Evolutionary conservation across 2,113 vertebrate species (phyloP).

Genomic region (Sitta europaea): DNA sequence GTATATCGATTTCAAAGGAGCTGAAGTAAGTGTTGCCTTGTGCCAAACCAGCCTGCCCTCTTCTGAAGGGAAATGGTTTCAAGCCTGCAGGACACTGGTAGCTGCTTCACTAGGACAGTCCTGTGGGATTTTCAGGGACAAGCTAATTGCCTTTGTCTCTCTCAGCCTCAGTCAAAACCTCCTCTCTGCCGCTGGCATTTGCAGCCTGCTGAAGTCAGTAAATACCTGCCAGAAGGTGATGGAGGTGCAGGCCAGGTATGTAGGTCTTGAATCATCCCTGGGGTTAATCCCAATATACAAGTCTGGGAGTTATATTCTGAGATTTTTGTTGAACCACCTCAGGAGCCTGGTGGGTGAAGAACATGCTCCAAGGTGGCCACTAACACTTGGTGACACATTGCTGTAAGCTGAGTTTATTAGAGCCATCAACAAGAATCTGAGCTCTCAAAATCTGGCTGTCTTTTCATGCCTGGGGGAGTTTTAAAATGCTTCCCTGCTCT

Average conservation of each 20-base stretch:
- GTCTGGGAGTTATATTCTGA: background rate
- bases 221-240: conserved; percentile 55
- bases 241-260: conserved; percentile 78
- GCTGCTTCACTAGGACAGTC: background rate
- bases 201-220: conserved; percentile 65
- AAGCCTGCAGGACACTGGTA: background rate
- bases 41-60: background rate
- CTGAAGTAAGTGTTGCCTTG: conserved; percentile 66
- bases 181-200: conserved; percentile 66
- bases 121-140: background rate
- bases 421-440: background rate
- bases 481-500: background rate
- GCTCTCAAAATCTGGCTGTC: background rate
- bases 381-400: background rate
- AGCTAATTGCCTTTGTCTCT: background rate
- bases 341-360: background rate
- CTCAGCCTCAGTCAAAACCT: conserved; percentile 80
- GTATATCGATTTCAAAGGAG: conserved; percentile 37
- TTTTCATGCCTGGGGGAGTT: background rate
- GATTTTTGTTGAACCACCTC: background rate
- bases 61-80: background rate
- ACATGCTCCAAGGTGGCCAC: accelerated
- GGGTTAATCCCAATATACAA: background rate
- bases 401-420: background rate
- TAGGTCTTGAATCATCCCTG: background rate